A percentile compares a stretch with the other conserved stretches of the same genome.
These are phyloP conservation scores for Dendrolimus pini DNA, from an alignment of 2,888 invertebrate genomes.

Conservation along the genomic window DNA sequence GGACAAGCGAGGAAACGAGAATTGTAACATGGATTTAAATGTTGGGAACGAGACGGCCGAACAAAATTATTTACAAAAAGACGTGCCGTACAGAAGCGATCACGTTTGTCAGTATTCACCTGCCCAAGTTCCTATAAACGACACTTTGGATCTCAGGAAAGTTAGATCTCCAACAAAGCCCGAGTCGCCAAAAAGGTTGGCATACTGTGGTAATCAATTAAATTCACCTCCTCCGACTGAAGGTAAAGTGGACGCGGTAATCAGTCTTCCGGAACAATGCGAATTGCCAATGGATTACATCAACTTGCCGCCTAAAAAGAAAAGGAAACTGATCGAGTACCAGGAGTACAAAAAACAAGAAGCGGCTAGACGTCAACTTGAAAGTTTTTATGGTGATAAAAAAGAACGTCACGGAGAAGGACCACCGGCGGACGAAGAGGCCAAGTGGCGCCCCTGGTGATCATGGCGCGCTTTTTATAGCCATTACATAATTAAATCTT, in stretches of 20 bases:
- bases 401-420: constrained; percentile 40
- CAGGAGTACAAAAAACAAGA: constrained; percentile 72
- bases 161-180: constrained; percentile 57
- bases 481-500: constrained; percentile 1
- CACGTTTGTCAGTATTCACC: constrained; percentile 42
- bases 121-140: constrained; percentile 34
- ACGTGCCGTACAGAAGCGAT: constrained; percentile 49
- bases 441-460: constrained; percentile 69
- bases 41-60: constrained; percentile 31
- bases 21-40: constrained; percentile 33
- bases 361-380: constrained; percentile 59
- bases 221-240: constrained; percentile 37
- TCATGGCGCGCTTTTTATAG: constrained; percentile 2
- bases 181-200: constrained; percentile 39
- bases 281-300: constrained; percentile 70
- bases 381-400: constrained; percentile 58
- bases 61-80: constrained; percentile 50
- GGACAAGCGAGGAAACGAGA: constrained; percentile 65
- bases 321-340: constrained; percentile 72
- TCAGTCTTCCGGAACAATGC: constrained; percentile 61
- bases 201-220: constrained; percentile 33
- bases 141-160: constrained; percentile 64
- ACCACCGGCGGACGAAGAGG: constrained; percentile 51
- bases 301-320: constrained; percentile 72
- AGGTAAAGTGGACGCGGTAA: constrained; percentile 44